Percentiles rank a stretch among this genome's conserved stretches.
These are phyloP conservation scores for Centropus unirufus DNA, from an alignment of 2,113 vertebrate genomes.

Conservation along the genomic window DNA sequence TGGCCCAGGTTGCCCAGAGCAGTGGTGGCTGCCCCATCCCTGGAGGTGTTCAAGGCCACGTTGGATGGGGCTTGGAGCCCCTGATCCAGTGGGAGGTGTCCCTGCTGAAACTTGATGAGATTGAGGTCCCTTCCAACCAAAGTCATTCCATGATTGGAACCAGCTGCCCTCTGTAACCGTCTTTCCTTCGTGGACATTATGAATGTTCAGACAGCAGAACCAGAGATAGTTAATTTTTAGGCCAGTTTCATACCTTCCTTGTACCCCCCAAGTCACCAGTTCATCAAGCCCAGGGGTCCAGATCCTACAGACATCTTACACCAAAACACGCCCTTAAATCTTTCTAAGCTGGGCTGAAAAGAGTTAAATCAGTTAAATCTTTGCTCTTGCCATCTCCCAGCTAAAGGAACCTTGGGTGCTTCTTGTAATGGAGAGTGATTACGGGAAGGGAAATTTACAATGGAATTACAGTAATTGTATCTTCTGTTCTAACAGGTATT, in stretches of 20 bases:
- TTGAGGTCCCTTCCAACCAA: too few relatives aligned
- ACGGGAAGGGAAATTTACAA: neutral
- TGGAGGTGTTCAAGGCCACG: too few relatives aligned
- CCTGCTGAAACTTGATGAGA: too few relatives aligned
- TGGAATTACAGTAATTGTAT: slow-evolving; percentile 36
- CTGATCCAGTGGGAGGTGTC: too few relatives aligned
- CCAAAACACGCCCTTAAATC: neutral
- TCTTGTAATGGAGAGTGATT: slow-evolving; percentile 23
- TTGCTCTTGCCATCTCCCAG: neutral
- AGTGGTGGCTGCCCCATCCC: too few relatives aligned
- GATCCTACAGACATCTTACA: neutral
- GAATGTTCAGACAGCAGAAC: neutral
- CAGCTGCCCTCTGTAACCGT: neutral
- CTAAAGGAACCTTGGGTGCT: neutral
- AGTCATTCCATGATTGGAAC: too few relatives aligned
- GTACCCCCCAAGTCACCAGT: neutral
- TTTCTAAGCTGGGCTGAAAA: neutral
- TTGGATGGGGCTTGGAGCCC: too few relatives aligned
- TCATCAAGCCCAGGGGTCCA: neutral
- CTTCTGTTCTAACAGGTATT: slow-evolving; percentile 8
- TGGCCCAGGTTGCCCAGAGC: too few relatives aligned
- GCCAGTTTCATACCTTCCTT: neutral
- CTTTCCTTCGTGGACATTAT: neutral
- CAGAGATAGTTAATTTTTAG: neutral
- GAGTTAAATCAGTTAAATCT: slow-evolving; percentile 12